These are phyloP conservation scores for Xestia sexstrigata DNA, from an alignment of 2,888 invertebrate species.

Conservation along the genomic window DNA sequence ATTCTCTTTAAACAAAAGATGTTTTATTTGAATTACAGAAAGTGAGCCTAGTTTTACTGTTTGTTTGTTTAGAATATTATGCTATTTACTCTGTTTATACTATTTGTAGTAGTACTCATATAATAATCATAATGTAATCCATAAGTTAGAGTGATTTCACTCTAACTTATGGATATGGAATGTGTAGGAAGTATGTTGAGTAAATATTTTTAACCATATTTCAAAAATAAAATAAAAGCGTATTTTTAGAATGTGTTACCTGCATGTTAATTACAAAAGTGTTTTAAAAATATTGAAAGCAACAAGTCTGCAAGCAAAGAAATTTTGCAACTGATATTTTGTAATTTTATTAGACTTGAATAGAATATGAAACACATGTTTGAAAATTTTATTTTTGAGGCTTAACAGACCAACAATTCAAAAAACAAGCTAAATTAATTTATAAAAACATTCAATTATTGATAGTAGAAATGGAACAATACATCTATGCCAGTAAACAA, in stretches of 20 bases:
- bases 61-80: not conserved
- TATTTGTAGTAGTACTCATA: not conserved
- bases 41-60: not conserved
- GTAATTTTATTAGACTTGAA: not conserved
- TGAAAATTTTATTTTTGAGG: not conserved
- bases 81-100: not conserved
- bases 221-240: constrained; percentile 1
- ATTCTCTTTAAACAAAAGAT: too few species aligned
- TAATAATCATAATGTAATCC: not conserved
- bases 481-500: constrained; percentile 59
- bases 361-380: not conserved
- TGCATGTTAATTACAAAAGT: constrained; percentile 6
- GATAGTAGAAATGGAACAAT: constrained; percentile 23
- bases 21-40: constrained; percentile 5
- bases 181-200: not conserved
- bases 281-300: constrained; percentile 4
- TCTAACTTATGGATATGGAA: too few species aligned
- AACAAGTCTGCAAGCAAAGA: not conserved
- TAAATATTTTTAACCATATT: not conserved
- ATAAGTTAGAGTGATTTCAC: too few species aligned
- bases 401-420: not conserved
- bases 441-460: not conserved
- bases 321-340: constrained; percentile 10
- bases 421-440: not conserved
- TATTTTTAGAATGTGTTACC: not conserved